Evolutionary conservation across 1,140 invertebrate species (phyloP), one percentile per base, ranked within the genome.

Genomic region (Tachypleus tridentatus): DNA sequence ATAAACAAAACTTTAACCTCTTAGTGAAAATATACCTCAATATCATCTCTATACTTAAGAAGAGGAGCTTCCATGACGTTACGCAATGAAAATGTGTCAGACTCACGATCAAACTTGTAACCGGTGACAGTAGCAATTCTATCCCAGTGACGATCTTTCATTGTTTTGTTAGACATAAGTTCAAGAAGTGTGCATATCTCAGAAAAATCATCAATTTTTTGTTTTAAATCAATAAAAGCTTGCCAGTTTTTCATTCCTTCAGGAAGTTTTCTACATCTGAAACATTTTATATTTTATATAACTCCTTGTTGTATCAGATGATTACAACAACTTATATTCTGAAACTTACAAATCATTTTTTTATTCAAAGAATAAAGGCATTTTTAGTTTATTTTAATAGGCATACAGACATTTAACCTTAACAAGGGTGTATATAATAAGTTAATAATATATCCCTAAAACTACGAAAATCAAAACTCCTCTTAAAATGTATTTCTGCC

Each of bases 221-320:
- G 92, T 73, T 96, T 96, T 49, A 97, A 78, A 6, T 93, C 92
- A 73, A 89, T 89, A 78, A 96, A 98, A 3, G 94, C 94, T 11
- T 91, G 91, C 94, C 94, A 98, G 77, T 97, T 93, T 78, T 97
- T 95, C 5, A 97, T 78, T 5, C 90, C 94, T 77, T 95, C 93
- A 0, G 94, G 94, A 47, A 98, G 80, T 76, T 97, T 97, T 58
- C 91, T 80, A 71, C 91, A 95, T 69, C 91, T 85, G 52, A 57
- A 70, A 67, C 29, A 29, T 29, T 29, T 29, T 29, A 29, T 29
- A 29, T 29, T 29, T 29, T 29, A 29, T 29, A 29, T 29, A 29
- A 29, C 29, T 29, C 29, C 29, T 29, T 29, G 29, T 29, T 29
- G 29, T 29, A 29, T 29, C 29, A 29, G 29, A 29, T 29, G 29